Evolutionary conservation across 1,140 invertebrate species (phyloP), one percentile per base, ranked within the genome.

Genomic region (Drosophila tristis): DNA sequence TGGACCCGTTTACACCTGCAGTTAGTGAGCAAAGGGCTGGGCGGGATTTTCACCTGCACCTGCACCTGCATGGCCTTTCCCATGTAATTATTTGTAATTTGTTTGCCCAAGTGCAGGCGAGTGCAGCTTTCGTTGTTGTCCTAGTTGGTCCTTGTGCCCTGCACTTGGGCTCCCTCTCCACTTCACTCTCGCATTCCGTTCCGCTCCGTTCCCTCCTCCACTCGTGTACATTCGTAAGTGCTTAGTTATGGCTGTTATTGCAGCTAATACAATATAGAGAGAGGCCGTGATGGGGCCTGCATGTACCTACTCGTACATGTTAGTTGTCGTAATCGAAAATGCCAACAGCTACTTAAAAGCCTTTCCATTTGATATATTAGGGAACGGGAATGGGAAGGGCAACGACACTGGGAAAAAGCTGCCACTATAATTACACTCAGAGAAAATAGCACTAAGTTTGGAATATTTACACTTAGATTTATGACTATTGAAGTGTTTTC

Each of bases 81-180:
- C 58, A 71, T 75, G 74, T 82, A 86, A 86, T 86, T 87, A 86
- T 87, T 76, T 79, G 82, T 87, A 87, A 87, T 87, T 87, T 87
- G 82, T 87, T 87, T 81, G 78, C 74, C 62, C 74, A 82, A 87
- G 68, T 81, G 80, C 59, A 64, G 67, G 61, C 63, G 59, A 66
- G 57, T 70, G 57, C 53, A 78, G 66, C 60, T 53, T 50, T 48
- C 15, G 35, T 63, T 80, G 63, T 61, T 77, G 74, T 77, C 43
- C 63, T 70, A 42, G 63, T 76, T 23, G 56, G 11, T 48, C 58
- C 58, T 20, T 39, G 35, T 39, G 5, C 63, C 31, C 8, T 35
- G 8, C 31, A 35, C 31, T 35, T 9, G 11, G 35, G 35, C 11
- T 5, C 11, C 35, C 7, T 3, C 31, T 35, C 31, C 31, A 35